A percentile compares a stretch with the other conserved stretches of the same genome.
Conservation (phyloP, 1,140 invertebrate genomes). For the Zaprionus lachaisei region DNA sequence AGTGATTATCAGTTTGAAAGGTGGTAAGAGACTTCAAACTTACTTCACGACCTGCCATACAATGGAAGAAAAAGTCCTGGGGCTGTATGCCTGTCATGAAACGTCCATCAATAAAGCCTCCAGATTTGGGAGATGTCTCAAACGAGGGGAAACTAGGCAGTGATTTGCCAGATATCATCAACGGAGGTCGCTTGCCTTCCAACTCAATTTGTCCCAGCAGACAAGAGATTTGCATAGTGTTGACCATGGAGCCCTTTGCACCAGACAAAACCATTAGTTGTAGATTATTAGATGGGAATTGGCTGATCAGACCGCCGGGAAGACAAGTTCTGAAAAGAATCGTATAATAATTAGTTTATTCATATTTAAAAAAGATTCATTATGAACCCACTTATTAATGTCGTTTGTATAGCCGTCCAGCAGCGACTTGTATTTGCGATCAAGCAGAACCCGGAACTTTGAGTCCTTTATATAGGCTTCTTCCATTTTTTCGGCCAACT, state of each 20-base stretch:
- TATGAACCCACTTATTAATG: constrained; percentile 90
- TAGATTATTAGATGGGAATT: constrained; percentile 97
- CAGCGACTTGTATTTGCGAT: constrained; percentile 93
- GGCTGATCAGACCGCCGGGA: constrained; percentile 91
- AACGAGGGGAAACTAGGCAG: constrained; percentile 97
- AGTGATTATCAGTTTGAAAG: neutral
- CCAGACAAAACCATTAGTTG: constrained; percentile 99
- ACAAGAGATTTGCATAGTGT: constrained; percentile 99
- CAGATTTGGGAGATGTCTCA: constrained; percentile 95
- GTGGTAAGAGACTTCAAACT: neutral
- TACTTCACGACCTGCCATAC: constrained; percentile 99
- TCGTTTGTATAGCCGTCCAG: constrained; percentile 95
- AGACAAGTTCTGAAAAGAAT: constrained; percentile 87
- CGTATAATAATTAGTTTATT: neutral
- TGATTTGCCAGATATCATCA: constrained; percentile 95
- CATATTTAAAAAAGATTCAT: neutral
- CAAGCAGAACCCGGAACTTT: constrained; percentile 91
- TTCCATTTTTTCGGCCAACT: constrained; percentile 89
- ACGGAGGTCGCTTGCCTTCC: constrained; percentile 97
- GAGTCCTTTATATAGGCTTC: constrained; percentile 90
- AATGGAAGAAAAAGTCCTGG: constrained; percentile 99
- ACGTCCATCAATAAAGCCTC: constrained; percentile 97
- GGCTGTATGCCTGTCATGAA: constrained; percentile 99
- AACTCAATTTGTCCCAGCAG: constrained; percentile 98
- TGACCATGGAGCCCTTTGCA: constrained; percentile 98